Base-by-base conservation (phyloP, 2,113 vertebrate genomes). In the Bubalus kerabau region DNA sequence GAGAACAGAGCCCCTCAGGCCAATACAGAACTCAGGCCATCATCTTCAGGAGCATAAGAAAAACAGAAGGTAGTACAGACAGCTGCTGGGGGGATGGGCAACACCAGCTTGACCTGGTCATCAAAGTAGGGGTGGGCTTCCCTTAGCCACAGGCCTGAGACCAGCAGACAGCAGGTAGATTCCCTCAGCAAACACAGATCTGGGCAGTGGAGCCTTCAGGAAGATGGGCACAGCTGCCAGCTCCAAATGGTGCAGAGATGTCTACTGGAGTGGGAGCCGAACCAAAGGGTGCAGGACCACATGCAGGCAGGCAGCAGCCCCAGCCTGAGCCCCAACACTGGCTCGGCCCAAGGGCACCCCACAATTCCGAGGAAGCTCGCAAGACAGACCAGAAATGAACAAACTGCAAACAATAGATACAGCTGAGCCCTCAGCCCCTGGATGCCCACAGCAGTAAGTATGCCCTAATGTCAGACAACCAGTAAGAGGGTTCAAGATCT, bases 241-340 rank as follows among this genome's bases (percentile, higher is more conserved):
- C 76, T 92, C 84, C 46, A n/a, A 78, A 83, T 80, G 50, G 64
- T 89, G 87, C 98, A 97, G 91, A 57, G 52, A 80, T 40, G 67
- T 78, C 84, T 57, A n/a, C 67, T 23, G 23, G 71, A 32, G 10
- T 3, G 46, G 50, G 40, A 94, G 91, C 36, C 0, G 1, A 78
- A 92, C 57, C 56, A 26, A 84, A 90, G 62, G 56, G 36, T 86
- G 19, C 46, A 46, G 71, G 1, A 48, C n/a, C 24, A 59, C 48
- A 48, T 2, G 16, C 48, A 46, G 57, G n/a, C 7, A 0, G 15
- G 89, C 36, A 3, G 64, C 8, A 1, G 57, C 48, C 56, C 93
- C 46, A 19, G 76, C 40, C 30, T 9, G 30, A 74, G 30, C 62
- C 46, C 71, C 84, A 1, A 1, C 78, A 85, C 0, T 0, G 50